phyloP scores from a whole-genome alignment of 2,113 vertebrate species.

The Gymnocephalus cernua region DNA sequence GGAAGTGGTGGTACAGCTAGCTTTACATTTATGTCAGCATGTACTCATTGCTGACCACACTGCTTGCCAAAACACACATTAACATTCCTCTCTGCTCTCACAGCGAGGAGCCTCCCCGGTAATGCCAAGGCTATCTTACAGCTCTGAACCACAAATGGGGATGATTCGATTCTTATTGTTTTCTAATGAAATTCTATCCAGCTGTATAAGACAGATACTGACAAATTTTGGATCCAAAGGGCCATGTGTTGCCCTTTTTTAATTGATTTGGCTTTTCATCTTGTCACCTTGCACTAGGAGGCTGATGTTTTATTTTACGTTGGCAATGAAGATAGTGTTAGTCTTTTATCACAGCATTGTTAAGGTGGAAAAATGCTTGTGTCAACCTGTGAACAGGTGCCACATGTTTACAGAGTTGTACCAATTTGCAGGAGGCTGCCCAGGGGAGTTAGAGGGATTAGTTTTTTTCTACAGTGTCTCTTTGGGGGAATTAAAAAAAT shows the following conservation, averaged over 20 bases:
- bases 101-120: slow-evolving; percentile 42
- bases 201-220: not conserved
- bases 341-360: not conserved
- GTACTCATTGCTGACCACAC: slow-evolving; percentile 43
- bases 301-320: not conserved
- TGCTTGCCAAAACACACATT: slow-evolving; percentile 73
- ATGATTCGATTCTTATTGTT: slow-evolving; percentile 26
- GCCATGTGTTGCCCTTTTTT: not conserved
- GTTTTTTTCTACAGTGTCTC: not conserved
- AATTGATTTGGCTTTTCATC: not conserved
- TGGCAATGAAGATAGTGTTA: not conserved
- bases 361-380: slow-evolving; percentile 6
- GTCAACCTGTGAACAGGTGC: slow-evolving; percentile 18
- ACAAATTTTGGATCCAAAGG: slow-evolving; percentile 9
- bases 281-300: not conserved
- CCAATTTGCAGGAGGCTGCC: slow-evolving; percentile 13
- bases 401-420: slow-evolving; percentile 16
- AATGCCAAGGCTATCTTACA: slow-evolving; percentile 23
- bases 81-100: slow-evolving; percentile 60
- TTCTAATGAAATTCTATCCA: slow-evolving; percentile 31
- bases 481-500: not conserved
- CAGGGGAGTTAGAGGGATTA: not conserved
- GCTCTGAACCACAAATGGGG: slow-evolving; percentile 2
- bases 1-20: slow-evolving; percentile 13
- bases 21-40: slow-evolving; percentile 59